A percentile compares a stretch with the other conserved stretches of the same genome.
Evolutionary conservation across 2,797 vertebrate species (phyloP).

Genomic region (Parauchenoglanis ngamensis): DNA sequence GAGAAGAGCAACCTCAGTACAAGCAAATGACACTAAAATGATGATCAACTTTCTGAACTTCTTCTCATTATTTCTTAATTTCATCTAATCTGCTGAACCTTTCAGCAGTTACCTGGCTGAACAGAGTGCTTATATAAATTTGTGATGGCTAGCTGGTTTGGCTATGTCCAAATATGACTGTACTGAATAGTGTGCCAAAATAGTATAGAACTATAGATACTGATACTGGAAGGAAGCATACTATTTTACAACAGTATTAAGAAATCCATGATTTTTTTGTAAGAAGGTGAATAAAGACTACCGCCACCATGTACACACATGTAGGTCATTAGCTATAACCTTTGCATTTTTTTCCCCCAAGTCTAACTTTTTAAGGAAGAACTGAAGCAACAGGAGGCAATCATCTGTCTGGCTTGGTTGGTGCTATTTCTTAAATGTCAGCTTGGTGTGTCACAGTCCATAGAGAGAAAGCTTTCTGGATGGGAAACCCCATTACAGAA

Average conservation of each 20-base stretch:
- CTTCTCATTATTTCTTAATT: not conserved
- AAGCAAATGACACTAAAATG: not conserved
- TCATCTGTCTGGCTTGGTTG: slow-evolving; percentile 27
- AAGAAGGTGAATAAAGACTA: not conserved
- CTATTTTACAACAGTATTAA: not conserved
- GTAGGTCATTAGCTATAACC: slow-evolving; percentile 22
- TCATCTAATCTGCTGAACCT: not conserved
- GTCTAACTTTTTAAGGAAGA: slow-evolving; percentile 19
- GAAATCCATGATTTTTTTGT: not conserved
- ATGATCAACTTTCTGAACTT: not conserved
- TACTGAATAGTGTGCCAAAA: not conserved
- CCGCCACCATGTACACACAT: not conserved
- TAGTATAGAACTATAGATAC: not conserved
- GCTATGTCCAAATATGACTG: not conserved
- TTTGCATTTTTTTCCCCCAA: not conserved
- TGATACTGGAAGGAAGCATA: not conserved
- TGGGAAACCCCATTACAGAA: slow-evolving; percentile 5
- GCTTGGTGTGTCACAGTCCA: slow-evolving; percentile 17
- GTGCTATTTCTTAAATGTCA: slow-evolving; percentile 24
- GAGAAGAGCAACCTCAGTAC: not conserved
- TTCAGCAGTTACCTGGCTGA: not conserved
- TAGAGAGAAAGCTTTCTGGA: not conserved
- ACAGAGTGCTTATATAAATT: not conserved
- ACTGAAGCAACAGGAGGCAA: slow-evolving; percentile 25
- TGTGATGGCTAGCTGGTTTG: not conserved